These are phyloP conservation scores for Leucopsar rothschildi DNA, from an alignment of 2,113 vertebrate species.

Conservation along the genomic window DNA sequence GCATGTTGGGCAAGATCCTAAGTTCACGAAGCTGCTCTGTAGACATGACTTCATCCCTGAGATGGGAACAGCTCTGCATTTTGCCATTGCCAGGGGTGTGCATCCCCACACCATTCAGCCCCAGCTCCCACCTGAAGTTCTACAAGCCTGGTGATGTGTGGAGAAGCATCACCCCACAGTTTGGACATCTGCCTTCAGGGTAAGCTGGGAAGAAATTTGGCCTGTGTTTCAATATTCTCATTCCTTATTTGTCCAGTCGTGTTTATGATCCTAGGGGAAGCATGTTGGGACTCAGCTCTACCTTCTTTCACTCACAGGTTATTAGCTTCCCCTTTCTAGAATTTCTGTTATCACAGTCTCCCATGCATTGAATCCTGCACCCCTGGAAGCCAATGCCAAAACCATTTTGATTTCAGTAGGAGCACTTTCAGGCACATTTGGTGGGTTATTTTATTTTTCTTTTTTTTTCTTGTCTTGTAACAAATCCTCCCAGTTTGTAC, in stretches of 20 bases:
- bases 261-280: not conserved
- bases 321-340: not conserved
- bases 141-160: fast-evolving
- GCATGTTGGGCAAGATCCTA: not conserved
- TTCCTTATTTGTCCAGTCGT: not conserved
- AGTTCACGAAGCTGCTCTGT: not conserved
- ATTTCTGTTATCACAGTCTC: not conserved
- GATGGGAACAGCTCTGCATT: not conserved
- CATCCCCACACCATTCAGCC: not conserved
- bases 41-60: not conserved
- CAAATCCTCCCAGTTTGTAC: not conserved
- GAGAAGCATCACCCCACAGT: not conserved
- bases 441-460: not conserved
- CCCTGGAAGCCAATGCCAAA: not conserved
- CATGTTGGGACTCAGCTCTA: not conserved
- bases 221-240: not conserved
- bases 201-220: not conserved
- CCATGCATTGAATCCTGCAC: not conserved
- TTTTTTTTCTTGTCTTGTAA: not conserved
- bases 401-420: not conserved
- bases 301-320: not conserved
- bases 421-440: not conserved
- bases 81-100: not conserved
- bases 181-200: not conserved
- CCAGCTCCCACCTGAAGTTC: not conserved